Evolutionary conservation across 2,113 vertebrate genomes (phyloP), one percentile per base, ranked within the genome.

Genomic region (Atlantisia rogersi): DNA sequence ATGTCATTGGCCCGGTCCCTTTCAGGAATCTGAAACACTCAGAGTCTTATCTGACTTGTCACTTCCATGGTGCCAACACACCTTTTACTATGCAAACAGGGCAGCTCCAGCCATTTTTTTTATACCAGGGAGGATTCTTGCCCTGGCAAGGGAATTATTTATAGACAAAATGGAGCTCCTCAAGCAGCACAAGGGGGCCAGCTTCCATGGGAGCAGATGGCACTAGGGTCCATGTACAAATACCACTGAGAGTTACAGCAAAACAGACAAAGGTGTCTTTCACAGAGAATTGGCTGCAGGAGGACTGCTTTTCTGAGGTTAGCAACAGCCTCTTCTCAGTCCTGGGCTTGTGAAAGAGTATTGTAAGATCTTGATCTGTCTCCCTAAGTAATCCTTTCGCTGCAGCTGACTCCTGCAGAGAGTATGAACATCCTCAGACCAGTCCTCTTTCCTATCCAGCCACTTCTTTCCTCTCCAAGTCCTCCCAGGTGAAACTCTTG

Each of bases 221-320:
- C 39, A 55, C 17, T 62, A 31, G 28, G 16, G 11, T 59, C 42
- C 35, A 1, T 29, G 26, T 65, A 40, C 14, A 84, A 87, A 86
- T 52, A 80, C 8, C 14, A 4, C 10, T 12, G 28, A 35, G 15
- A 3, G 4, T 40, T 42, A 67, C 64, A 40, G n/a, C 68, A 75
- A 42, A 83, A 67, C 26, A 89, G 83, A 64, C 42, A 62, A 82
- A 67, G 26, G 25, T 70, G 32, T 62, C 67, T 79, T 87, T 93
- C 64, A 75, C 7, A 56, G 39, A 46, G n/a, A 85, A 19, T 42
- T 71, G 60, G 15, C 53, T 0, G 2, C 68, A 64, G 58, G 26
- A 6, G 18, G 12, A 28, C 53, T 60, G 62, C 53, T 56, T 21
- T 59, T 82, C 48, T 76, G 48, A 58, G 24, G 7, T 16, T 67